Base-by-base conservation (phyloP, 2,797 vertebrate species). In the Crenuchus spilurus region DNA sequence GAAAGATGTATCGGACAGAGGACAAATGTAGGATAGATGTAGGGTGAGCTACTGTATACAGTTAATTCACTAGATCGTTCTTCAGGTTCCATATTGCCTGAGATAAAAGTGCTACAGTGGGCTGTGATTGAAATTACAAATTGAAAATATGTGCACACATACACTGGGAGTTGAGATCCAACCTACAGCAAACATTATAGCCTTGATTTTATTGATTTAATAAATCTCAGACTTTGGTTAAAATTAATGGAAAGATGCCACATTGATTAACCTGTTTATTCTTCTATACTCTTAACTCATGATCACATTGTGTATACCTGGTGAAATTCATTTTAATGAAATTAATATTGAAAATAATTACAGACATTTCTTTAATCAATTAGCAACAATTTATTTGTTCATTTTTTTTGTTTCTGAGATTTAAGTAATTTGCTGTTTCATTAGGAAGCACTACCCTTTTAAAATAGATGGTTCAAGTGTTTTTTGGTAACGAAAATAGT, bases 71-170 rank as follows among this genome's bases (percentile, higher is more conserved):
- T 57, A 20, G 6, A 16, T 63, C 24, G 5, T 63, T 63, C 39
- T 16, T 42, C 6, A 44, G 4, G 14, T 31, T 60, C n/a, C 26
- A 16, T 35, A 14, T 37, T 3, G 11, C 16, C 16, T 3, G 42
- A 30, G 52, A 66, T 57, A 41, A 58, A 60, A 57, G 28, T 16
- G 60, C 14, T n/a, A 39, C 13, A 7, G 2, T 60, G 42, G 22
- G 49, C 49, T 20, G 26, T 58, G 49, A 66, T 35, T 58, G 52
- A 49, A 66, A 55, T 30, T 49, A 18, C 63, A 61, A 41, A 61
- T 37, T 51, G 54, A 68, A 75, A 58, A 61, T 30, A 22, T 48
- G 31, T 10, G 7, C 30, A 26, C 41, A 31, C 13, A 10, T 74
- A 46, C 26, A 42, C 2, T 22, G 11, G 10, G 26, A 33, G n/a